Base-by-base conservation (phyloP, 2,113 vertebrate species). In the Orycteropus afer region DNA sequence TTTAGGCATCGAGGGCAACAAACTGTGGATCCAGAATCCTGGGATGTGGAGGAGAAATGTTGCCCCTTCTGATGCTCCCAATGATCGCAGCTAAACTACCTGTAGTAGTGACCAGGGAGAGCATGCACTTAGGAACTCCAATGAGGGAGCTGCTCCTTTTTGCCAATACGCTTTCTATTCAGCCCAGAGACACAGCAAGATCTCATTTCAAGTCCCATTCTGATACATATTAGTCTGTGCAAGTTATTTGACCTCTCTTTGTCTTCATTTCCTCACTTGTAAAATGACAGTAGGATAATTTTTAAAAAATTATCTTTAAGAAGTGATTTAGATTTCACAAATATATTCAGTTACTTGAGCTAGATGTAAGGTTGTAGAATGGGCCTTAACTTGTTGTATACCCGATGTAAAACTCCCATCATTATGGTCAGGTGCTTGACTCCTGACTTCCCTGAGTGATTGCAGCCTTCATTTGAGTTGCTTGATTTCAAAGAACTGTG, bases 401-500 rank as follows among this genome's bases (percentile, higher is more conserved):
- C 27, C 42, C 7, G 61, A 32, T 3, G 15, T 47, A n/a, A 71
- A 71, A 53, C 11, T 7, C 13, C 23, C n/a, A 45, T 37, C 12
- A 12, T 17, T 34, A 29, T 12, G 67, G 37, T n/a, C 74, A 63
- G 45, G 32, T 8, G 29, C 37, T 63, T 53, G 86, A 32, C 23
- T 94, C n/a, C 76, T 23, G n/a, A 27, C n/a, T 79, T 80, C 53
- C 37, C 17, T 14, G 22, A 73, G 32, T 51, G 86, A 53, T 73
- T 63, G 29, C 37, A 90, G 74, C 7, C 17, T 45, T 22, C 29
- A 86, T n/a, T 37, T 29, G 73, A 57, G 9, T 25, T 47, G 45
- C 71, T 53, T 85, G 53, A 63, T 73, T 85, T 90, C 74, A n/a
- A 63, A 63, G 55, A 22, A 65, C 29, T 73, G 37, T 40, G 57